Evolutionary conservation across 2,888 invertebrate genomes (phyloP), one percentile per base, ranked within the genome.

Genomic region (Eulithis testata): DNA sequence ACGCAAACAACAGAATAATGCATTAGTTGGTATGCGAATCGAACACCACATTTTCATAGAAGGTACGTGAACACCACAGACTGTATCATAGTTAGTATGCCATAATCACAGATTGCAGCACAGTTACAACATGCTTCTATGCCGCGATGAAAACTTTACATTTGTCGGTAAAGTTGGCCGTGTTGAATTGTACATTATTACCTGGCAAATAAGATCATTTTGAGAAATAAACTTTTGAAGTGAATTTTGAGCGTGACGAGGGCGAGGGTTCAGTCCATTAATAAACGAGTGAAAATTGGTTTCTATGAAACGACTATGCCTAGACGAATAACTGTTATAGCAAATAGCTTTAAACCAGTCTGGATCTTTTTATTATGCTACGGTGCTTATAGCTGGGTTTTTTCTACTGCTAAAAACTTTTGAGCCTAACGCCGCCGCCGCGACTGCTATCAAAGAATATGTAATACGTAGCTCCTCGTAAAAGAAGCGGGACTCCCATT

Each of bases 11-110:
- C 11, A 43, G 54, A 54, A 11, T 11, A 6, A 6, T 21, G 2
- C 7, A 11, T 31, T 27, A 45, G 44, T 55, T 51, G n/a, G 14
- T 47, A 57, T 7, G 8, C 21, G 11, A 45, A 31, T 75, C 71
- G 68, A 37, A n/a, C 71, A 76, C 78, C n/a, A n/a, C 44, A 40
- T n/a, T 5, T 11, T 9, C 37, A 58, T 37, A 50, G 40, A 40
- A 6, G 11, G 7, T 21, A 21, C 8, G 9, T 45, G 31, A 43
- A 21, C 3, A 14, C 57, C 47, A 57, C 45, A 47, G 47, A 37
- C 8, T 14, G 7, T 47, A 5, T 14, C 43, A 52, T 31, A 44
- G 36, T 51, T 12, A 36, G 36, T 44, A 31, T 14, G 12, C 31
- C 9, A 47, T 44, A 4, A 44, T 31, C 59, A 59, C 43, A 44